Base-by-base conservation (phyloP, 2,888 invertebrate species). In the Tanaodytes sp. region DNA sequence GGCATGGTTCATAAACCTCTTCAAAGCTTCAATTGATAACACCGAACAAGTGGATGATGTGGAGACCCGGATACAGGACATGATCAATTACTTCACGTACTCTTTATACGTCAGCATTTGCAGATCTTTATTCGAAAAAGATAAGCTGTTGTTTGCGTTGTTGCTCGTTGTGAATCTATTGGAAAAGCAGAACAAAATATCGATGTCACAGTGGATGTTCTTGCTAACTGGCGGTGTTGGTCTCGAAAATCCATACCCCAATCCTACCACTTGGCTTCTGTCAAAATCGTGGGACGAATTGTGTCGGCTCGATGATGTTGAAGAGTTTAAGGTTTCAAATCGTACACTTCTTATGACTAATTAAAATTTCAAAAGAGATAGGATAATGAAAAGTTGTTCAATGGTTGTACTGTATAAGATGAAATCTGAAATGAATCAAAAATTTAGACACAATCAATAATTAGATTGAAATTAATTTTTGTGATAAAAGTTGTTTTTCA, bases 111-210 rank as follows among this genome's bases (percentile, higher is more conserved):
- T 91, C 16, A 97, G 96, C 82, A 94, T 97, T 77, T 96, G 97
- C 82, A 90, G 97, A 77, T 97, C 97, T 80, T 87, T 98, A 36
- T 97, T 97, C 85, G 97, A 97, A 85, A 94, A 95, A 90, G 96
- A 98, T 84, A 97, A 97, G 86, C 87, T 97, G 52, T 89, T 97
- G 49, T 97, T 97, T 86, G 94, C 94, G 8, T 85, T 95, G 63
- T 84, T 94, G 72, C 86, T 95, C 73, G 88, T 90, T 11, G 87
- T 93, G 27, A 94, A 95, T 78, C 86, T 92, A 70, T 86, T 92
- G 86, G 84, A 89, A 64, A 89, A 88, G 76, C 72, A 78, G 30
- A 88, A 89, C 14, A 86, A 88, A n/a, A 82, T 87, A 39, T 83
- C 93, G 51, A 84, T 87, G 42, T 82, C 87, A 33, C 91, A 95